phyloP scores from a whole-genome alignment of 2,888 invertebrate species.

The Plutella xylostella region DNA sequence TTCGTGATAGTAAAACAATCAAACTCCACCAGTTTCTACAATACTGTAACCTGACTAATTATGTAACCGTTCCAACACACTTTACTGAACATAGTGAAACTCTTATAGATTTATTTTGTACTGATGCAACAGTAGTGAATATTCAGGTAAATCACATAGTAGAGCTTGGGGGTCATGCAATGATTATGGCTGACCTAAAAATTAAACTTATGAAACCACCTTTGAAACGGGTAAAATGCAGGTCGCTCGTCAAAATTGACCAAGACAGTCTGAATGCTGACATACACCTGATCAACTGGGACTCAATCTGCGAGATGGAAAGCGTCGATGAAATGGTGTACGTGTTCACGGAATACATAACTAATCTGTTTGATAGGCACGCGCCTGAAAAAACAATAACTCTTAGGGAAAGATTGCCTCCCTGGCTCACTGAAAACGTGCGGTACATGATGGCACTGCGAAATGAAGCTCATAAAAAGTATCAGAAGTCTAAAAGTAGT shows the following conservation, averaged over 20 bases:
- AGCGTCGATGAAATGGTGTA: background rate
- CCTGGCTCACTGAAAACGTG: background rate
- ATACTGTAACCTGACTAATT: background rate
- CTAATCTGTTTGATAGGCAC: background rate
- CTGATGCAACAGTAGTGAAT: background rate
- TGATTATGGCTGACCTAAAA: background rate
- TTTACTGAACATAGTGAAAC: background rate
- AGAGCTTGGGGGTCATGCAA: background rate
- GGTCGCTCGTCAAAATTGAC: background rate
- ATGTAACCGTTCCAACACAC: background rate
- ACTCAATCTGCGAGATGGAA: background rate
- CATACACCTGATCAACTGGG: background rate
- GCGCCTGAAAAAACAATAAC: background rate
- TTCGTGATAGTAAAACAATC: background rate
- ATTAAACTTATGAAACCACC: background rate
- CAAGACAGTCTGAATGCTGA: background rate
- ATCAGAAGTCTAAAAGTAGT: background rate
- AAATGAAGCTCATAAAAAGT: background rate
- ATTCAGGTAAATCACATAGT: background rate
- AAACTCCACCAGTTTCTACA: background rate
- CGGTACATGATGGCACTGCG: background rate
- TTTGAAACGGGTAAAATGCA: background rate
- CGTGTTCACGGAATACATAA: background rate
- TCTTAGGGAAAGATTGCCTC: background rate
- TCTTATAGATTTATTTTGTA: background rate